Conservation (phyloP, 2,888 invertebrate genomes). For the Cenopis cana region DNA sequence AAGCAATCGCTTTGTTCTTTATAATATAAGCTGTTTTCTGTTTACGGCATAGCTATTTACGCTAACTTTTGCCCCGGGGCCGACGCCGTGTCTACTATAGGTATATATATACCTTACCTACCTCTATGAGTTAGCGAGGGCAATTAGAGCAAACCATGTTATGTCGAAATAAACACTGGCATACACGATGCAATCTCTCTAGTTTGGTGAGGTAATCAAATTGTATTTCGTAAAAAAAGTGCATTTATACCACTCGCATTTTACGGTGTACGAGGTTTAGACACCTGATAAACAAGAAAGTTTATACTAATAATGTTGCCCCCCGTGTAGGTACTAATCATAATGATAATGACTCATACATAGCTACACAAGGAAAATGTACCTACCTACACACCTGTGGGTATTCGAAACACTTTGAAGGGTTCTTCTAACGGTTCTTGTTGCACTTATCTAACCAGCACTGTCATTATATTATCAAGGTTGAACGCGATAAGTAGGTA, state of each 20-base stretch:
- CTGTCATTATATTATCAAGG: too few relatives aligned
- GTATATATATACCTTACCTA: too few relatives aligned
- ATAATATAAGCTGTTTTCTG: slow-evolving; percentile 55
- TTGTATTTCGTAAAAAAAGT: slow-evolving; percentile 38
- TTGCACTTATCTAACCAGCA: too few relatives aligned
- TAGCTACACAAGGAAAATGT: too few relatives aligned
- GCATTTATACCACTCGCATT: slow-evolving; percentile 32
- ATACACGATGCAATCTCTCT: slow-evolving; percentile 36
- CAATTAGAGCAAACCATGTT: slow-evolving; percentile 33
- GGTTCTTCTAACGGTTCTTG: too few relatives aligned
- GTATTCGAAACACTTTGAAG: too few relatives aligned
- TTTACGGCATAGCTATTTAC: slow-evolving; percentile 27
- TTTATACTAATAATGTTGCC: too few relatives aligned
- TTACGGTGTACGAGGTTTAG: slow-evolving; percentile 3
- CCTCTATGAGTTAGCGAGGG: slow-evolving; percentile 22
- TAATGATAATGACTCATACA: too few relatives aligned
- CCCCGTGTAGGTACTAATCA: too few relatives aligned
- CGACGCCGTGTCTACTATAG: slow-evolving; percentile 6
- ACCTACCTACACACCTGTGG: too few relatives aligned
- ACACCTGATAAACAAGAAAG: neutral
- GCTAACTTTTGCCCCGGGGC: slow-evolving; percentile 29
- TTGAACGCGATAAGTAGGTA: too few relatives aligned
- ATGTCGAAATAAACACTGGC: slow-evolving; percentile 38
- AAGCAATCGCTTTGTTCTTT: slow-evolving; percentile 74
- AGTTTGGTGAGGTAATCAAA: slow-evolving; percentile 30